Conservation (phyloP, 2,113 vertebrate species). For the Hucho hucho region DNA sequence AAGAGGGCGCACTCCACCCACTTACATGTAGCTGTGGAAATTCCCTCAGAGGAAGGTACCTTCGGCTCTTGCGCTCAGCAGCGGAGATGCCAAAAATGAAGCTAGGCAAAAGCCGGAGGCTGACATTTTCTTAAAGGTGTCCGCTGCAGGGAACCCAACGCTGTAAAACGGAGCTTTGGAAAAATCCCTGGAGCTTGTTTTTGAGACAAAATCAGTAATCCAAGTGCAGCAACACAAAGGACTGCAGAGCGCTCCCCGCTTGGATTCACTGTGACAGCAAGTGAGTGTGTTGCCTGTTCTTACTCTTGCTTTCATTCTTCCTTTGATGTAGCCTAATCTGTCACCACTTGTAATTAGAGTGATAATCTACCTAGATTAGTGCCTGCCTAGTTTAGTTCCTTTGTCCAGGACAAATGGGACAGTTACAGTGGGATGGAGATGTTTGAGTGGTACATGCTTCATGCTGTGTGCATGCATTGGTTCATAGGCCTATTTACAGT, state of each 20-base stretch:
- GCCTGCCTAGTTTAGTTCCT: constrained; percentile 23
- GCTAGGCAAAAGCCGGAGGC: constrained; percentile 49
- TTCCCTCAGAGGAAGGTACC: constrained; percentile 24
- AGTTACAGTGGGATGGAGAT: background rate
- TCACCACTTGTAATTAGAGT: constrained; percentile 39
- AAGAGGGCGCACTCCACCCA: constrained; percentile 43
- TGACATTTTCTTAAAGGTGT: constrained; percentile 59
- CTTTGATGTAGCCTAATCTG: constrained; percentile 44
- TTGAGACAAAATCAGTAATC: constrained; percentile 54
- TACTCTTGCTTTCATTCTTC: constrained; percentile 39
- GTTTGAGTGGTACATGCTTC: background rate
- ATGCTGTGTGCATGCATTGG: background rate
- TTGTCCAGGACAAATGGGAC: constrained; percentile 14
- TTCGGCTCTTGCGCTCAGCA: constrained; percentile 29
- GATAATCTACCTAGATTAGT: constrained; percentile 48
- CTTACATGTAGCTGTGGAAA: constrained; percentile 8
- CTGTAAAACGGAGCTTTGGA: constrained; percentile 38
- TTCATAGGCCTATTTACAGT: background rate
- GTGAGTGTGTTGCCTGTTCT: constrained; percentile 61
- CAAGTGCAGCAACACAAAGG: constrained; percentile 48
- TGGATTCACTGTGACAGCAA: constrained; percentile 62
- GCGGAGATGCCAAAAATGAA: constrained; percentile 52
- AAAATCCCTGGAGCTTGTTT: constrained; percentile 46
- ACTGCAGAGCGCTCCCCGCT: constrained; percentile 55
- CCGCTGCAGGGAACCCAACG: constrained; percentile 59